Conservation (phyloP, 2,888 invertebrate species). For the Oscheius onirici region DNA sequence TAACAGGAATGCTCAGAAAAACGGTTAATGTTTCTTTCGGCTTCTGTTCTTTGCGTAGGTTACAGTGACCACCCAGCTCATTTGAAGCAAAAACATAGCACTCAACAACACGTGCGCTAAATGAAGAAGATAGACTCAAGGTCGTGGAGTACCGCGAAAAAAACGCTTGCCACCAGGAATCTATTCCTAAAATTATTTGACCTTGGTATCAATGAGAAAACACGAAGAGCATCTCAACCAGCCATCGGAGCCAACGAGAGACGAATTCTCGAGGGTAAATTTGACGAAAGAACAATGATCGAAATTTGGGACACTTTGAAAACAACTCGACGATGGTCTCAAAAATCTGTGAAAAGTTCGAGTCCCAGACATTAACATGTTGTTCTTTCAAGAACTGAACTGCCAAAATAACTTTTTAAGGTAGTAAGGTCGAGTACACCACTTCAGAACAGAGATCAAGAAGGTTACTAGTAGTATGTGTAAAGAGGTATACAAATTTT, state of each 20-base stretch:
- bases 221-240: background rate
- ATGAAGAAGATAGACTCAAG: constrained; percentile 6
- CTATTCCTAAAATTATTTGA: constrained; percentile 16
- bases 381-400: too few relatives aligned
- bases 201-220: constrained; percentile 17
- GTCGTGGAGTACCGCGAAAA: background rate
- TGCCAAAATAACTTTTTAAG: too few relatives aligned
- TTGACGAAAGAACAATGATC: too few relatives aligned
- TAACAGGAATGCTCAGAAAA: constrained; percentile 5
- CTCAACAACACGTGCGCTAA: background rate
- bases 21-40: background rate
- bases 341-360: too few relatives aligned
- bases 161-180: constrained; percentile 7
- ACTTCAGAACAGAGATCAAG: too few relatives aligned
- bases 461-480: too few relatives aligned
- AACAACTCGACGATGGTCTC: too few relatives aligned
- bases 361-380: too few relatives aligned
- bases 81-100: constrained; percentile 3
- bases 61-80: background rate
- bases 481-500: too few relatives aligned
- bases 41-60: constrained; percentile 17
- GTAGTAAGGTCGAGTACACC: too few relatives aligned
- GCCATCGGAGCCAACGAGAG: background rate
- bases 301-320: too few relatives aligned
- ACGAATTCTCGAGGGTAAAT: background rate